A percentile compares a stretch with the other conserved stretches of the same genome.
These are phyloP conservation scores for Hemitrygon akajei DNA, from an alignment of 2,797 vertebrate species.

Conservation along the genomic window DNA sequence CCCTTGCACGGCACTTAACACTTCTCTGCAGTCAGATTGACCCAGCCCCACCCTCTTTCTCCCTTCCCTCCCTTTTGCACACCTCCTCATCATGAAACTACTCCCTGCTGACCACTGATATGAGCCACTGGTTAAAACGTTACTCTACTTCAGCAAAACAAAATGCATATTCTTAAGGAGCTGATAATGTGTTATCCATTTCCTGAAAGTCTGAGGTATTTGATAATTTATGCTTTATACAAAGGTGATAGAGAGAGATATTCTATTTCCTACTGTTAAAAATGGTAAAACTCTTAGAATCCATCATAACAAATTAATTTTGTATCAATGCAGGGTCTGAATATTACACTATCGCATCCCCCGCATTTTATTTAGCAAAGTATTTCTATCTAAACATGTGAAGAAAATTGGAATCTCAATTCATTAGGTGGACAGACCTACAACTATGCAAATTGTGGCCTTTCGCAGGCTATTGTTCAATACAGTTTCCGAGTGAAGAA, in stretches of 20 bases:
- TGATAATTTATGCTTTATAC: not conserved
- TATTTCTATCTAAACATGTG: not conserved
- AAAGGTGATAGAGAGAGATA: not conserved
- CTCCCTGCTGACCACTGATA: not conserved
- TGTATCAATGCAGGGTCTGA: not conserved
- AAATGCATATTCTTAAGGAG: not conserved
- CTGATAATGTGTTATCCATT: not conserved
- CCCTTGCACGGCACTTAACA: not conserved
- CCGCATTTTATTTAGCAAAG: not conserved
- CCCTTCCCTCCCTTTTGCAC: no score
- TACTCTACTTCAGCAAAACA: not conserved
- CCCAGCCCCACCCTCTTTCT: not conserved
- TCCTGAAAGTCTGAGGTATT: not conserved
- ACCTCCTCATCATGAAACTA: not conserved
- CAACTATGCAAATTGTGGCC: conserved; percentile 28
- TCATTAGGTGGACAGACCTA: not conserved
- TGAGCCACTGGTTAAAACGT: not conserved
- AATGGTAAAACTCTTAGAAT: not conserved
- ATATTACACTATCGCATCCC: not conserved
- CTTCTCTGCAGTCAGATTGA: not conserved
- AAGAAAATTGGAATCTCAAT: not conserved
- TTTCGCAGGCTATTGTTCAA: not conserved
- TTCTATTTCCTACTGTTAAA: not conserved
- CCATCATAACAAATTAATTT: not conserved
- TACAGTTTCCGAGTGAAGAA: not conserved